Base-by-base conservation (phyloP, 2,797 vertebrate species). In the Myiothlypis chrysogaster region DNA sequence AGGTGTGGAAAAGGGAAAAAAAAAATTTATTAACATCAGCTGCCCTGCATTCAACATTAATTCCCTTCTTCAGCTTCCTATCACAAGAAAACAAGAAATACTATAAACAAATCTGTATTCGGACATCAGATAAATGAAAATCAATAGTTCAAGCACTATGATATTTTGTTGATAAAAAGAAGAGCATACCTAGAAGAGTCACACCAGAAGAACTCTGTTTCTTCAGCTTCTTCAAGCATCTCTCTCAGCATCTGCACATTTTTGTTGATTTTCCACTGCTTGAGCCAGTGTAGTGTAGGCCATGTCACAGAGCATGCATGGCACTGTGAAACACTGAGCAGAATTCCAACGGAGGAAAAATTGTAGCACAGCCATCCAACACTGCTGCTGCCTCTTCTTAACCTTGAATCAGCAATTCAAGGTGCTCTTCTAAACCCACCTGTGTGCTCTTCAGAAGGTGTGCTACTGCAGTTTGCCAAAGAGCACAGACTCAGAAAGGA, bases 101-200 rank as follows among this genome's bases (percentile, higher is more conserved):
- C 10, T 50, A 76, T 20, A 53, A 83, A 70, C 20, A 86, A 78
- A 69, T 53, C 30, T 63, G 15, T 50, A 82, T 70, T 77, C 70
- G 93, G n/a, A 64, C 15, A 93, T 25, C 21, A 83, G 41, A 18
- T 32, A 76, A 94, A 83, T 34, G 30, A 87, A 79, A 84, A 77
- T 8, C 24, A 83, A 14, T 13, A 39, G 28, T 65, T 95, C 59
- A 72, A 90, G 57, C 28, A 73, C 30, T 60, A 56, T 3, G 44
- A 61, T 61, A 93, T 91, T 95, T 75, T 91, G 69, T 69, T 83
- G 91, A 94, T 85, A 90, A 96, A 95, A 97, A 89, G 46, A 96
- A 96, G 83, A 57, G 90, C 96, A 95, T 97, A 97, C 96, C 96
- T 97, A 96, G 80, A 91, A 94, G 64, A 65, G 89, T 90, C 92